Evolutionary conservation across 2,113 vertebrate species (phyloP).

Genomic region (Sterna hirundo): DNA sequence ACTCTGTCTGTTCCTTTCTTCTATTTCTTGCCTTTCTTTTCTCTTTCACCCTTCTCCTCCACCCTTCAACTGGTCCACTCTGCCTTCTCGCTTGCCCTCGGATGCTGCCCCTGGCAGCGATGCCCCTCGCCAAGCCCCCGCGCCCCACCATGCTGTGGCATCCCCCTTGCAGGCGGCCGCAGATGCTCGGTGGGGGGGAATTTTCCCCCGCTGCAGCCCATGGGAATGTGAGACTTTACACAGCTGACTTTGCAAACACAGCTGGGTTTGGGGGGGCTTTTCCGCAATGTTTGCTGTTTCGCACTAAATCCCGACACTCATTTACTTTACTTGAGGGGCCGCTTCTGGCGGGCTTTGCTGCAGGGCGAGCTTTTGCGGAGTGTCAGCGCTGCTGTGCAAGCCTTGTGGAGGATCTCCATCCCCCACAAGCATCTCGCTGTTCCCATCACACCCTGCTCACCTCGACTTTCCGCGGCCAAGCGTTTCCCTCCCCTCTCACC

Average conservation of each 20-base stretch:
- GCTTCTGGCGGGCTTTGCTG: neutral
- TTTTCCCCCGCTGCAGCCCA: neutral
- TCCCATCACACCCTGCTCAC: neutral
- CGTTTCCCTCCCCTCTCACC: neutral
- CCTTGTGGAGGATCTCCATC: neutral
- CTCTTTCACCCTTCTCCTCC: neutral
- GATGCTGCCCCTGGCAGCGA: neutral
- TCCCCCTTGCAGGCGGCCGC: neutral
- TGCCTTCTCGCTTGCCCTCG: neutral
- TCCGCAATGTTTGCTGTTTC: conserved; percentile 38
- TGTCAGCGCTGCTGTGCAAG: neutral
- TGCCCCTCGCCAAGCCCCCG: neutral
- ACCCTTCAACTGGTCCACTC: neutral
- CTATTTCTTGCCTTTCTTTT: neutral
- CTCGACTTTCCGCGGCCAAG: fast-evolving
- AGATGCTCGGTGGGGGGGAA: neutral
- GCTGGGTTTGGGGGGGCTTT: conserved; percentile 28
- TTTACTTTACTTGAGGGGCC: conserved; percentile 8
- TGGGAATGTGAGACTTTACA: conserved; percentile 49
- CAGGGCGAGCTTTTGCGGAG: neutral
- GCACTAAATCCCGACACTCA: neutral
- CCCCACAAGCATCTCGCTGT: neutral
- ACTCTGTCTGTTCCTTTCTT: neutral
- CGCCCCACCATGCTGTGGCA: fast-evolving
- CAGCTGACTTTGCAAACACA: conserved; percentile 46